Evolutionary conservation across 2,797 vertebrate genomes (phyloP).

Genomic region (Tarsius wallacei): DNA sequence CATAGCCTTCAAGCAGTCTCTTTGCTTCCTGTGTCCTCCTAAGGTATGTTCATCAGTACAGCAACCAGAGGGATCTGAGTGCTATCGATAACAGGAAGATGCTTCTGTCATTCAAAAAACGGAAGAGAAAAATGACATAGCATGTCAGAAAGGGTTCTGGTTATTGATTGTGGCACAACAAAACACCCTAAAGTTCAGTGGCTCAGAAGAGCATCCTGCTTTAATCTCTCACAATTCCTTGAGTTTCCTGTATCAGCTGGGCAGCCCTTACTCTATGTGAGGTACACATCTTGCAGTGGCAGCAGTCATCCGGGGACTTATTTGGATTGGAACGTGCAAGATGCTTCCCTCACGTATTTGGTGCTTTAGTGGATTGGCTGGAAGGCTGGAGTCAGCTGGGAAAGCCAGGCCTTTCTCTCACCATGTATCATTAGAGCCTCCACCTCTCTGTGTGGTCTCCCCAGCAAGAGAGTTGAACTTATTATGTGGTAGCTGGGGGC

Average conservation of each 20-base stretch:
- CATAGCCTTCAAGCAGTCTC: neutral
- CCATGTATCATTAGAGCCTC: neutral
- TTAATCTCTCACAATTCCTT: neutral
- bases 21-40: neutral
- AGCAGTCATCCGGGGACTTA: neutral
- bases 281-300: neutral
- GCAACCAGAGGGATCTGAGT: neutral
- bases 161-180: neutral
- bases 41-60: neutral
- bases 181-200: neutral
- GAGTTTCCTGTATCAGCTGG: neutral
- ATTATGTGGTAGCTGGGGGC: neutral
- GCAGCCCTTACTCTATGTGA: neutral
- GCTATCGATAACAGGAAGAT: neutral
- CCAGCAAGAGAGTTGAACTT: neutral
- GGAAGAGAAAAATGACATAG: neutral
- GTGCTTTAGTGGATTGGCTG: neutral
- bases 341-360: neutral
- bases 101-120: neutral
- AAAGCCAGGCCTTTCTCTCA: neutral
- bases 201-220: neutral
- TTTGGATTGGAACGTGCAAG: neutral
- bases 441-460: neutral
- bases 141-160: neutral
- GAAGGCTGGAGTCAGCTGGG: neutral